Base-by-base conservation (phyloP, 2,888 invertebrate species). In the Augochlorella aurata region DNA sequence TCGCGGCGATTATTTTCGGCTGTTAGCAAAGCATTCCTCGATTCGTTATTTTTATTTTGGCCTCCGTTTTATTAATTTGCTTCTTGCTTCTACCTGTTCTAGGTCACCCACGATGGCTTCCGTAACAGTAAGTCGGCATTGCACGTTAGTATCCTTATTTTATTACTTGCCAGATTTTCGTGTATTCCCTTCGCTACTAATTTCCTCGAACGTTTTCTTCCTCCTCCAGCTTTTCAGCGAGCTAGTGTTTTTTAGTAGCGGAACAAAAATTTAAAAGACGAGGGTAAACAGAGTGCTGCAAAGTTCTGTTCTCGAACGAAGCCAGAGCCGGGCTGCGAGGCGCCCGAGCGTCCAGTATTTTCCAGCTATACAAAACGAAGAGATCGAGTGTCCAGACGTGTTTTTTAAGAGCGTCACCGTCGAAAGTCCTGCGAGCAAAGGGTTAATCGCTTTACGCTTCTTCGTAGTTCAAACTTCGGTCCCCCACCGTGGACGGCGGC, bases 391-490 rank as follows among this genome's bases (percentile, higher is more conserved):
- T 63, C 29, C 38, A 38, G 63, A 63, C 63, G 38, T 63, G 63
- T 63, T 63, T 54, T 54, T 63, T 29, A 58, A 63, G 52, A 63
- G 47, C 54, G 21, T 61, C 29, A 63, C 63, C 63, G 47, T 63
- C n/a, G 49, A 63, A 47, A 63, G 50, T 29, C 45, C n/a, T 38
- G 16, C 38, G 10, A 69, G 50, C 66, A 75, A 79, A 79, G 66
- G 79, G 74, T 71, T 58, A 71, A 67, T 44, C 63, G 54, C 21
- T 65, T 69, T 70, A 73, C 54, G 29, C n/a, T 65, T 69, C 52
- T 29, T 45, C 16, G 63, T 44, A 29, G 67, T 73, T 54, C 18
- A 21, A 80, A 68, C 47, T 49, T 47, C 44, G 50, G 49, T 38
- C 47, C 63, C 54, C 21, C 21, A 10, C 7, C 61, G 18, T 38